Conservation (phyloP, 2,113 vertebrate genomes). For the Mohoua ochrocephala region DNA sequence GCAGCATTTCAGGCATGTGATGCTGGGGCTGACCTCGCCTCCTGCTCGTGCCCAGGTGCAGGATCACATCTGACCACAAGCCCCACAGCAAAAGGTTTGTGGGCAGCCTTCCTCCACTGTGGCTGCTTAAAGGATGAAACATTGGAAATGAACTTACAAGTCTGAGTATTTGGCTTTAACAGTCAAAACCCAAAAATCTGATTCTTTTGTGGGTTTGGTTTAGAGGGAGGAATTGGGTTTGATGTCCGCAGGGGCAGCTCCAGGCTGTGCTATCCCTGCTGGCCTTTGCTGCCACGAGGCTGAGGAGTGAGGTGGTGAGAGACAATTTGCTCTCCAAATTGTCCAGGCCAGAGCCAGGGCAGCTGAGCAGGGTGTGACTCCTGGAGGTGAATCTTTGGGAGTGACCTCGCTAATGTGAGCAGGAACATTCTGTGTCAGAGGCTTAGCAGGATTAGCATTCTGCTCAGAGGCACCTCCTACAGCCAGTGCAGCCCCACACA, state of each 20-base stretch:
- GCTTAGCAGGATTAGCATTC: neutral
- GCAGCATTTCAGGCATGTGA: neutral
- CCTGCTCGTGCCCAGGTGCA: accelerated
- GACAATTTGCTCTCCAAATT: neutral
- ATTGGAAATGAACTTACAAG: neutral
- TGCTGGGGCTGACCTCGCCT: neutral
- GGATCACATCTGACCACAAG: accelerated
- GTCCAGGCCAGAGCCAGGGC: neutral
- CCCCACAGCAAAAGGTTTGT: accelerated
- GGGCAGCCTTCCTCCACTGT: neutral
- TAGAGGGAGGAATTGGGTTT: neutral
- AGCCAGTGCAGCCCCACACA: neutral
- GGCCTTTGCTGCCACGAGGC: neutral
- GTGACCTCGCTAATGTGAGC: neutral
- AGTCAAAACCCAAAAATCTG: neutral
- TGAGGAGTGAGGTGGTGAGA: neutral
- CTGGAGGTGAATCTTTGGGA: neutral
- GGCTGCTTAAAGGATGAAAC: neutral
- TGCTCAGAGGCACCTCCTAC: neutral
- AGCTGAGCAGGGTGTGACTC: neutral
- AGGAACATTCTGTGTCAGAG: neutral
- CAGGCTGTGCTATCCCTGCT: neutral
- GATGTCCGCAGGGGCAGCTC: neutral
- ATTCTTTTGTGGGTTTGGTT: neutral
- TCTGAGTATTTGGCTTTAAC: neutral